A percentile compares a stretch with the other conserved stretches of the same genome.
These are phyloP conservation scores for Columbina picui DNA, from an alignment of 2,113 vertebrate genomes.

Conservation along the genomic window DNA sequence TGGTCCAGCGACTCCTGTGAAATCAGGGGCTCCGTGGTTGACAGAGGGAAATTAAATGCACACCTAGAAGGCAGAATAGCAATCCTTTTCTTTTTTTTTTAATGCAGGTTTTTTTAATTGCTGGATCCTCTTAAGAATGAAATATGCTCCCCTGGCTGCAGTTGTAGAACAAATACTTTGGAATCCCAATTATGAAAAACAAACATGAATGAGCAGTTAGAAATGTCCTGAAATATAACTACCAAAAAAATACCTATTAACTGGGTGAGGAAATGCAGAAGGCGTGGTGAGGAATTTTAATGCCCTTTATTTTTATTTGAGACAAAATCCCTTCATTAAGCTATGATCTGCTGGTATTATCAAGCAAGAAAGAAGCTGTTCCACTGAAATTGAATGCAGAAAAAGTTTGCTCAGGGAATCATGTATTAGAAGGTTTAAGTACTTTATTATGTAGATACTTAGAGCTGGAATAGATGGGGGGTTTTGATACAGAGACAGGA, in stretches of 20 bases:
- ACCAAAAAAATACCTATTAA: not conserved
- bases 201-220: not conserved
- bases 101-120: not conserved
- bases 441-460: constrained; percentile 15
- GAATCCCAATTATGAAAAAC: not conserved
- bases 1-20: not conserved
- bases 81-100: not conserved
- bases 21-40: accelerated
- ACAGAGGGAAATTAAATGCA: not conserved
- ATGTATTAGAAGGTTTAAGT: constrained; percentile 10
- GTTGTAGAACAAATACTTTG: not conserved
- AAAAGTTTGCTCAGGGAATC: constrained; percentile 39
- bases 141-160: not conserved
- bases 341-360: not conserved
- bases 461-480: not conserved
- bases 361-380: not conserved
- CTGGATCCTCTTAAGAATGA: not conserved
- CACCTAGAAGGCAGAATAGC: not conserved
- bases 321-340: constrained; percentile 6
- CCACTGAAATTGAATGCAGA: not conserved
- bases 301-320: not conserved
- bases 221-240: not conserved
- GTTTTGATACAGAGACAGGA: not conserved
- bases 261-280: not conserved
- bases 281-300: not conserved